A percentile compares a stretch with the other conserved stretches of the same genome.
Conservation (phyloP, 2,888 invertebrate species). For the Brachylomia viminalis region DNA sequence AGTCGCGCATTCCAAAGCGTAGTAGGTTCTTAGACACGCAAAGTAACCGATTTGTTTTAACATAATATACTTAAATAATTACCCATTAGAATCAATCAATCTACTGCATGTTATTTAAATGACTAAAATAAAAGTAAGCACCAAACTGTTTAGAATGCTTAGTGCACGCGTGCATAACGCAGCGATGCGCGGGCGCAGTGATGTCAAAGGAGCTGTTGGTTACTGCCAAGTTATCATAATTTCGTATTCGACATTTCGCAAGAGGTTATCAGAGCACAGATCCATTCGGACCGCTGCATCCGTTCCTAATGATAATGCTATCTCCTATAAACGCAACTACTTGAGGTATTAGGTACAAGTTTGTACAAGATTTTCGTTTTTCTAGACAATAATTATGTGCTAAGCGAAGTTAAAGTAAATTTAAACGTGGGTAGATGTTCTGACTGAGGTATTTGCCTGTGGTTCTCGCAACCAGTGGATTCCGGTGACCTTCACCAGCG, state of each 20-base stretch:
- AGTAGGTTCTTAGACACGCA: no score
- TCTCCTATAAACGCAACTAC: slow-evolving; percentile 52
- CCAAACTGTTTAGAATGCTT: slow-evolving; percentile 8
- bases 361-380: slow-evolving; percentile 23
- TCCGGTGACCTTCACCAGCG: not conserved
- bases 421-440: no score
- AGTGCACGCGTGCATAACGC: slow-evolving; percentile 60
- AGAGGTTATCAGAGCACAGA: slow-evolving; percentile 79
- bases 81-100: not conserved
- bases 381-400: not conserved
- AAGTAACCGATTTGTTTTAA: not conserved
- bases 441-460: no score
- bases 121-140: not conserved
- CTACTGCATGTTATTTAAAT: not conserved
- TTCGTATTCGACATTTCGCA: slow-evolving; percentile 72
- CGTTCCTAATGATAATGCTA: slow-evolving; percentile 77
- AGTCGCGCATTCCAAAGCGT: not conserved
- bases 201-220: slow-evolving; percentile 81
- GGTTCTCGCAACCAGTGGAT: not conserved
- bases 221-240: slow-evolving; percentile 74
- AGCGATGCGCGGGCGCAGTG: slow-evolving; percentile 69
- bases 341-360: slow-evolving; percentile 26
- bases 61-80: no score
- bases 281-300: slow-evolving; percentile 78
- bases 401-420: not conserved